These are phyloP conservation scores for Molothrus aeneus DNA, from an alignment of 2,797 vertebrate species.

Conservation along the genomic window DNA sequence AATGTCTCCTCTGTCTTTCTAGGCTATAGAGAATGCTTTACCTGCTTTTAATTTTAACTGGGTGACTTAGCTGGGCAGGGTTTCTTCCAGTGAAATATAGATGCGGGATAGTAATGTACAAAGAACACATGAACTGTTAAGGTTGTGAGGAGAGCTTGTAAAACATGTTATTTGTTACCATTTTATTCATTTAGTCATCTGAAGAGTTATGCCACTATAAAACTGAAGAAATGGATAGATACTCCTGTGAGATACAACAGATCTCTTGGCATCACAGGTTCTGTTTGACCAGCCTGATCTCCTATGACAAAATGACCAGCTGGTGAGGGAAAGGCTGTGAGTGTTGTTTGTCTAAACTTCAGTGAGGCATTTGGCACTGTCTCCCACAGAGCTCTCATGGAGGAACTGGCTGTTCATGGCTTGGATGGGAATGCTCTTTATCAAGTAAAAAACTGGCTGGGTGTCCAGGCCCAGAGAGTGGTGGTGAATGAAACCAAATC, in stretches of 20 bases:
- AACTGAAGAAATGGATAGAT: not conserved
- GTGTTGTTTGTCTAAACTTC: not conserved
- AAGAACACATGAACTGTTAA: not conserved
- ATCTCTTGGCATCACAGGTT: rapidly evolving
- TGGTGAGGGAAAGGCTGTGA: not conserved
- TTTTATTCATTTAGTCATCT: not conserved
- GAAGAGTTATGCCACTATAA: not conserved
- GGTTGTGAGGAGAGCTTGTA: not conserved
- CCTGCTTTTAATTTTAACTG: not conserved
- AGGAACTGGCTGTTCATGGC: not conserved
- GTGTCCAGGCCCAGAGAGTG: not conserved
- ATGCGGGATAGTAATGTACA: rapidly evolving
- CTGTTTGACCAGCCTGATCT: not conserved
- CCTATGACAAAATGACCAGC: not conserved
- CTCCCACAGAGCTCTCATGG: not conserved
- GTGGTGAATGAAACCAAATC: not conserved
- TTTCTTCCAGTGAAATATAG: not conserved
- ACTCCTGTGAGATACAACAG: not conserved
- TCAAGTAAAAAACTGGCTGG: not conserved
- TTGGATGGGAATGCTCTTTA: not conserved
- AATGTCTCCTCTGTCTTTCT: not conserved
- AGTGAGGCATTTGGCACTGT: not conserved
- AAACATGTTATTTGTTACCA: not conserved
- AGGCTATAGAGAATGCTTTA: not conserved
- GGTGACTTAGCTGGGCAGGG: not conserved